phyloP scores from a whole-genome alignment of 2,888 invertebrate species.

The Selenia dentaria region DNA sequence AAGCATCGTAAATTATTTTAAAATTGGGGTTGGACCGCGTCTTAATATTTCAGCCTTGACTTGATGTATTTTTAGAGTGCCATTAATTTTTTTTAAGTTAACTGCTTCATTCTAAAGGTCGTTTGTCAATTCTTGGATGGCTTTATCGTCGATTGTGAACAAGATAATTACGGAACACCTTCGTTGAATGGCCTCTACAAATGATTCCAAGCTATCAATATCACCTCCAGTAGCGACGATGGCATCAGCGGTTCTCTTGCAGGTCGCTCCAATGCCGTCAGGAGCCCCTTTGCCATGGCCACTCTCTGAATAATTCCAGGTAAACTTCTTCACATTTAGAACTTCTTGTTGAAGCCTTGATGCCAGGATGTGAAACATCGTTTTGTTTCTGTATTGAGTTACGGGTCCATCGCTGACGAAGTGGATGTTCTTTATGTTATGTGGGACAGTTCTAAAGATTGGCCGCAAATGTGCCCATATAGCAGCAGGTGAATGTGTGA shows the following conservation, averaged over 20 bases:
- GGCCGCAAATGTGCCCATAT: constrained; percentile 4
- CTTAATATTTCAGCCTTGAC: too few relatives aligned
- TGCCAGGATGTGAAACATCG: neutral
- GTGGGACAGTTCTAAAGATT: neutral
- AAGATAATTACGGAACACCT: neutral
- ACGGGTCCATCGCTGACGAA: constrained; percentile 5
- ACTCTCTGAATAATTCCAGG: neutral
- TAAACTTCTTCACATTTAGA: neutral
- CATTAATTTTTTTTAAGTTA: too few relatives aligned
- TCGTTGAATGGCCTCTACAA: neutral
- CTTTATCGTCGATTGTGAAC: neutral
- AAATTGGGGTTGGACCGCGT: too few relatives aligned
- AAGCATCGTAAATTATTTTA: too few relatives aligned
- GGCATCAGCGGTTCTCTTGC: neutral
- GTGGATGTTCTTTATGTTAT: neutral
- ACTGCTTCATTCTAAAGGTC: too few relatives aligned
- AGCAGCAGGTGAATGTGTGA: constrained; percentile 12
- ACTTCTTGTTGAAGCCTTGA: too few relatives aligned
- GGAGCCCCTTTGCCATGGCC: constrained; percentile 2
- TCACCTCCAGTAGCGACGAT: neutral
- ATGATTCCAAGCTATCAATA: neutral
- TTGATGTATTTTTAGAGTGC: too few relatives aligned
- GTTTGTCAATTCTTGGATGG: too few relatives aligned
- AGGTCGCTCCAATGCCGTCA: neutral
- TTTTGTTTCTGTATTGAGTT: constrained; percentile 2